Base-by-base conservation (phyloP, 2,888 invertebrate genomes). In the Mimumesa dahlbomi region DNA sequence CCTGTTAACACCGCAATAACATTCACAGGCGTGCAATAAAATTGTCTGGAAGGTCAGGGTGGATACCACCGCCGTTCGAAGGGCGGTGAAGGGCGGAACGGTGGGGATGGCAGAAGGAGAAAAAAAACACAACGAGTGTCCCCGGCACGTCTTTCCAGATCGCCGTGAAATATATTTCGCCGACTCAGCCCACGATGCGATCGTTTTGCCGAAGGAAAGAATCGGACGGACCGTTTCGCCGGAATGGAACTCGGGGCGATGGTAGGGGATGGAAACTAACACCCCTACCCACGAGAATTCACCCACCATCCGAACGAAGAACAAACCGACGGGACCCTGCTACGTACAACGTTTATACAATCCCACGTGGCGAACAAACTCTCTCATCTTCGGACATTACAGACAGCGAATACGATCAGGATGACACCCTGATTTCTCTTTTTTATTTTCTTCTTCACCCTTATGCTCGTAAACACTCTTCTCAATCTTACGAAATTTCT, bases 121-220 rank as follows among this genome's bases (percentile, higher is more conserved):
- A n/a, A 42, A 13, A 7, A 0, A 69, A 75, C 76, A 76, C 74
- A 78, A 80, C 75, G 71, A 79, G n/a, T 82, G 79, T 79, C 77
- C 76, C 72, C 50, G 63, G 73, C 76, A 75, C 79, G 76, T 78
- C 82, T 79, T 77, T 45, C 69, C 63, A 50, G 76, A 68, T 79
- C 73, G 64, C 59, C 69, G 76, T 82, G 79, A 82, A 81, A 84
- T 84, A 77, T 73, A 84, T 83, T 84, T 82, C 75, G 81, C 83
- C 68, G 81, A 83, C 77, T 84, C 84, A 84, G 84, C 79, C 73
- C 54, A 77, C 66, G 61, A 58, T 66, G 34, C 64, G 75, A 75
- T 73, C 75, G 73, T 79, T 79, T 77, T 56, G 68, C 73, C 75
- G 49, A 57, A 46, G 68, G 70, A 77, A 69, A 73, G 71, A 77